These are phyloP conservation scores for Sinocyclocheilus grahami DNA, from an alignment of 2,113 vertebrate species.

Conservation along the genomic window DNA sequence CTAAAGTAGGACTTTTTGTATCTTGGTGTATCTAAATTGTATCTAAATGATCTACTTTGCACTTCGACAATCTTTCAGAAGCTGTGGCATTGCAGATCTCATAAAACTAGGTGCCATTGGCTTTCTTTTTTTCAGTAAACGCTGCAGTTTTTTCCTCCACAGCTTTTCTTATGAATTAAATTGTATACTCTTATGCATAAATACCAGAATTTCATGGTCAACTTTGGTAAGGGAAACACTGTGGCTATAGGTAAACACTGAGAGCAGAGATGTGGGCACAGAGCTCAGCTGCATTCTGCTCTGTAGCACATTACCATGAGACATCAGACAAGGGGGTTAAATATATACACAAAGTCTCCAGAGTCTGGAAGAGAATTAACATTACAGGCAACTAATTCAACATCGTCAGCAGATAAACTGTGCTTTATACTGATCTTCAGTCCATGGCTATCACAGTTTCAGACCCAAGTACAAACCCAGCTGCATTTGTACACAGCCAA, in stretches of 20 bases:
- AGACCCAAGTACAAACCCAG: neutral
- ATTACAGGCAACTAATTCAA: neutral
- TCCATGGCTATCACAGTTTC: neutral
- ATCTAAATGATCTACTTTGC: slow-evolving; percentile 1
- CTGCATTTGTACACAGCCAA: neutral
- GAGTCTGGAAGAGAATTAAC: neutral
- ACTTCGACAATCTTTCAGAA: neutral
- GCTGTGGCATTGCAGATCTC: neutral
- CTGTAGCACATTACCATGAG: neutral
- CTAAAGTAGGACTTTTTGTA: neutral
- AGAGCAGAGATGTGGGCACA: neutral
- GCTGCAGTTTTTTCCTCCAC: neutral
- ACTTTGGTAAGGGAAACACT: neutral
- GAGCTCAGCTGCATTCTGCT: slow-evolving; percentile 1
- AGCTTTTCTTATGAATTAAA: neutral
- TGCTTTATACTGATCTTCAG: neutral
- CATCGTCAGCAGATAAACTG: neutral
- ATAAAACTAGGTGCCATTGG: neutral
- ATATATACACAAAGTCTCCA: slow-evolving; percentile 12
- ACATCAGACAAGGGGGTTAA: slow-evolving; percentile 12
- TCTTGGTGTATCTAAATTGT: neutral
- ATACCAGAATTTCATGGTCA: neutral
- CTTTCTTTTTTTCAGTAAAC: neutral
- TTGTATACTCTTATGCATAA: neutral
- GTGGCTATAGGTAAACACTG: neutral